Conservation (phyloP, 1,140 invertebrate species). For the Nixonia krombeini region DNA sequence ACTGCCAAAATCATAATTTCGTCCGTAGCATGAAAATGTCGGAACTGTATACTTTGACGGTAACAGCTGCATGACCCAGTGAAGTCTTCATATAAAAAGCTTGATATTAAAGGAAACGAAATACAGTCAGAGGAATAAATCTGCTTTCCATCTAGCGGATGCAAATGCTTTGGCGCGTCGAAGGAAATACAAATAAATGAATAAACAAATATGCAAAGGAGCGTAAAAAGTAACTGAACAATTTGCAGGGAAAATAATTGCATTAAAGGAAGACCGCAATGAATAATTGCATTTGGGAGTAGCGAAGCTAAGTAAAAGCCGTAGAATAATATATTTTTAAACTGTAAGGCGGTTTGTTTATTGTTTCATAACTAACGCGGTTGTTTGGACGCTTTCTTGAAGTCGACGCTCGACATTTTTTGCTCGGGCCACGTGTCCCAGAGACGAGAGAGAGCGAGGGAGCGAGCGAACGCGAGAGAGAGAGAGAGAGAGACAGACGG, state of each 20-base stretch:
- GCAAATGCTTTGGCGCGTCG: no score
- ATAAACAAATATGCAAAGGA: no score
- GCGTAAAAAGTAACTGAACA: no score
- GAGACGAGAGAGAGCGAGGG: no score
- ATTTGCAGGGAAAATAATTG: no score
- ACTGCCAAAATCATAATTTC: constrained; percentile 44
- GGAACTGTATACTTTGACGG: constrained; percentile 37
- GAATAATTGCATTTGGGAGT: no score
- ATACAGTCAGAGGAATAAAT: constrained; percentile 23
- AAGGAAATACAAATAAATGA: no score
- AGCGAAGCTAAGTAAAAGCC: no score
- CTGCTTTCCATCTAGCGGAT: background rate
- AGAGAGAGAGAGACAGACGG: no score
- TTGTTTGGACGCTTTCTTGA: constrained; percentile 3
- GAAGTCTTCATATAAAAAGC: constrained; percentile 47
- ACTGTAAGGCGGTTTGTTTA: background rate
- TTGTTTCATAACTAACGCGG: background rate
- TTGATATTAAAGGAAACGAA: constrained; percentile 23
- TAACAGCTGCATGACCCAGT: constrained; percentile 43
- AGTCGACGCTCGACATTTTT: constrained; percentile 15
- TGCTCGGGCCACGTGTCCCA: background rate
- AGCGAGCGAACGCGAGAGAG: no score
- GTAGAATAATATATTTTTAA: background rate
- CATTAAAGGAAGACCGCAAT: no score
- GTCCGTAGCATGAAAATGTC: constrained; percentile 35